Evolutionary conservation across 2,113 vertebrate species (phyloP).

Genomic region (Casuarius casuarius): DNA sequence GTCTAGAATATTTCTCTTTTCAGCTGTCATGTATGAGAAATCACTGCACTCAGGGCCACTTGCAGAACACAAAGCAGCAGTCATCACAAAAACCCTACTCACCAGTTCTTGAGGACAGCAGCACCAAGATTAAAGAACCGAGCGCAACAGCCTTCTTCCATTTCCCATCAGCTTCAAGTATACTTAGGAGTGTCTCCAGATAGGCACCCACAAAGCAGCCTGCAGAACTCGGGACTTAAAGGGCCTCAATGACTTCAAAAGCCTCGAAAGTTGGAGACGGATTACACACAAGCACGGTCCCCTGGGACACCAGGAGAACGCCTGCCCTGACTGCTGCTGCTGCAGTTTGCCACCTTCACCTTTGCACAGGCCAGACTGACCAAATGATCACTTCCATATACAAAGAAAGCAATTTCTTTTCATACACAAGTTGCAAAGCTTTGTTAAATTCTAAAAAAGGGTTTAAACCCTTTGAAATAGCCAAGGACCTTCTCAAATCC

Average conservation of each 20-base stretch:
- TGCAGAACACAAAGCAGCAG: neutral
- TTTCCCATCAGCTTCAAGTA: constrained; percentile 38
- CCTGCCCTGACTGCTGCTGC: neutral
- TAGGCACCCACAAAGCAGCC: neutral
- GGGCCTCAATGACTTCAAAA: neutral
- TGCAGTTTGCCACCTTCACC: neutral
- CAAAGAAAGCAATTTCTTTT: neutral
- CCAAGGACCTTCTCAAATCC: neutral
- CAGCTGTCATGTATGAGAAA: neutral
- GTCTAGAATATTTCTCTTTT: constrained; percentile 25
- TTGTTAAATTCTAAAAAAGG: neutral
- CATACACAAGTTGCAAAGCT: neutral
- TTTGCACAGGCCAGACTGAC: neutral
- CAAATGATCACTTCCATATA: neutral
- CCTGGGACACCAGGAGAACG: accelerated
- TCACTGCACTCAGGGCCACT: neutral
- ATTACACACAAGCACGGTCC: neutral
- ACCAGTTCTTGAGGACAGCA: neutral
- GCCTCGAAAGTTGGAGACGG: neutral
- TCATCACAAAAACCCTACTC: neutral
- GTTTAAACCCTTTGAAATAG: neutral
- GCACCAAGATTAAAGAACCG: neutral
- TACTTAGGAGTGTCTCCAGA: neutral
- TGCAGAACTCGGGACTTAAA: neutral
- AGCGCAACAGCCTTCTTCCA: accelerated